phyloP scores from a whole-genome alignment of 2,113 vertebrate species.

The Carettochelys insculpta region DNA sequence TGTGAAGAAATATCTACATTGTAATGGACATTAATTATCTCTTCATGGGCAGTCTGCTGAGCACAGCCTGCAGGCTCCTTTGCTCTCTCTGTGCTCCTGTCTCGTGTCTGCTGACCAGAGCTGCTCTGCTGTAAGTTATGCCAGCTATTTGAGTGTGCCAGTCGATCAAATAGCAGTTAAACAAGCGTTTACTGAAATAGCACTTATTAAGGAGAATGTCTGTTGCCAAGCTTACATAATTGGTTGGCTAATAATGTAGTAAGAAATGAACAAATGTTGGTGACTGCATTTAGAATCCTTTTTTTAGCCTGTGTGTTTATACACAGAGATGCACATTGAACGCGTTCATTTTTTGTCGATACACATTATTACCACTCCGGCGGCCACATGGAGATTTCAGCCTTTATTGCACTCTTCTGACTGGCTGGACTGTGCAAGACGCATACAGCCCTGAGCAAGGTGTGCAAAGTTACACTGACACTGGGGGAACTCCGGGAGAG shows the following conservation, averaged over 20 bases:
- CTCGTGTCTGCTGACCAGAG: too few species aligned
- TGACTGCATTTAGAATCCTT: neutral
- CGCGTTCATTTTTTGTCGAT: neutral
- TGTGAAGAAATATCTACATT: too few species aligned
- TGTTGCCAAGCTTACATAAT: neutral
- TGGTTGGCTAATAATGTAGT: neutral
- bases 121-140: too few species aligned
- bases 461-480: neutral
- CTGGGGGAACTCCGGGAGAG: neutral
- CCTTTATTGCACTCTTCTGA: neutral
- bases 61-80: too few species aligned
- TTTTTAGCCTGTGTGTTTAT: neutral
- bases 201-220: neutral
- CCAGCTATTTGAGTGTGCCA: too few species aligned
- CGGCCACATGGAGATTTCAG: neutral
- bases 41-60: too few species aligned
- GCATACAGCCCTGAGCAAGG: neutral
- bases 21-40: too few species aligned
- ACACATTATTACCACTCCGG: neutral
- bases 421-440: neutral
- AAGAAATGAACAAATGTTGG: neutral
- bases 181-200: too few species aligned
- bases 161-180: too few species aligned
- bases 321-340: neutral
- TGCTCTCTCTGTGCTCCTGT: too few species aligned